phyloP scores from a whole-genome alignment of 2,888 invertebrate genomes.

The Creontiades dilutus region DNA sequence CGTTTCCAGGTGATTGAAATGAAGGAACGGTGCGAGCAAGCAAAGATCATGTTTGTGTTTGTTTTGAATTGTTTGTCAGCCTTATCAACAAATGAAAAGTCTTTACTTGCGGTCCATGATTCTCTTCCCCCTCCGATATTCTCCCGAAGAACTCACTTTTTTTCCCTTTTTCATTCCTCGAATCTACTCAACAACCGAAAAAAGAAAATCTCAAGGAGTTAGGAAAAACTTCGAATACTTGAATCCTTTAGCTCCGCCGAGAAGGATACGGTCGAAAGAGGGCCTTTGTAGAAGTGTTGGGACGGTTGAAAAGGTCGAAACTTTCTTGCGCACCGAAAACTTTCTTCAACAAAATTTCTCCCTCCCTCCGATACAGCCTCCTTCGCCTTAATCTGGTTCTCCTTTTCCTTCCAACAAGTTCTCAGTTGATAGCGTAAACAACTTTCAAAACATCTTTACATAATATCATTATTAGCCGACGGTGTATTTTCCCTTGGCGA shows the following conservation, averaged over 20 bases:
- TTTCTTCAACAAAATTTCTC: constrained; percentile 3
- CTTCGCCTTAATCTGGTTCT: constrained; percentile 16
- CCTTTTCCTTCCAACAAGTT: neutral
- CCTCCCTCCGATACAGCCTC: neutral
- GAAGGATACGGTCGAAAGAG: neutral
- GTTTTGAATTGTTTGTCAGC: constrained; percentile 23
- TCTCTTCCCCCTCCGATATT: neutral
- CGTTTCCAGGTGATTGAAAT: constrained; percentile 11
- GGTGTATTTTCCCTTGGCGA: neutral
- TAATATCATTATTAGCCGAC: constrained; percentile 29
- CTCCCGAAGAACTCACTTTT: neutral
- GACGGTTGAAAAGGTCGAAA: constrained; percentile 39
- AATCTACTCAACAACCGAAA: neutral
- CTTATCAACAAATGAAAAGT: neutral
- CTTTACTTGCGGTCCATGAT: neutral
- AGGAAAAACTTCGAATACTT: neutral
- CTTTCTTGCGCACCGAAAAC: constrained; percentile 13
- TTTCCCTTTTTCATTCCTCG: neutral
- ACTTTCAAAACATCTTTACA: constrained; percentile 23
- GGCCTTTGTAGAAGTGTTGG: neutral
- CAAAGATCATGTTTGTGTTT: constrained; percentile 31
- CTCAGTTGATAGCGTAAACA: constrained; percentile 29
- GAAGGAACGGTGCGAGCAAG: neutral
- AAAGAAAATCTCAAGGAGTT: constrained; percentile 1
- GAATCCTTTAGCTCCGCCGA: neutral